Percentiles rank a stretch among this genome's conserved stretches.
Evolutionary conservation across 2,888 invertebrate genomes (phyloP).

Genomic region (Callimorpha dominula): DNA sequence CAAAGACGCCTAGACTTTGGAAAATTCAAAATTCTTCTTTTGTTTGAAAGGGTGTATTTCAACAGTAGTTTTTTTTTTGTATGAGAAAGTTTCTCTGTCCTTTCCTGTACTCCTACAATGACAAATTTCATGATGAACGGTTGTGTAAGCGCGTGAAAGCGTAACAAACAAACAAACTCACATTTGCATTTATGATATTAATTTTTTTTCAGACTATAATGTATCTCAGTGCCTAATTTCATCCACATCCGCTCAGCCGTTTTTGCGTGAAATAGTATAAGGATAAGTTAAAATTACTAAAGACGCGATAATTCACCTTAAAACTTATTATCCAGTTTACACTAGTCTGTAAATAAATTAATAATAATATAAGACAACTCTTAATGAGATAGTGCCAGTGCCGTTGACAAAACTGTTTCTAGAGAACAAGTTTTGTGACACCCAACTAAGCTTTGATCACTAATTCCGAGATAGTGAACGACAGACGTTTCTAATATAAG

Average conservation of each 20-base stretch:
- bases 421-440: slow-evolving; percentile 24
- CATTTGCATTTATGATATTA: neutral
- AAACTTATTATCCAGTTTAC: slow-evolving; percentile 11
- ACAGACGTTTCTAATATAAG: slow-evolving; percentile 15
- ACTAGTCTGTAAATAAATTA: slow-evolving; percentile 32
- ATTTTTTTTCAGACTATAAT: neutral
- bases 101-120: neutral
- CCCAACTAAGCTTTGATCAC: slow-evolving; percentile 17
- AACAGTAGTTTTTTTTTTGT: too few species aligned
- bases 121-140: neutral
- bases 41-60: too few species aligned
- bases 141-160: neutral
- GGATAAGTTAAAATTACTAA: neutral
- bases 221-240: too few species aligned
- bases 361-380: slow-evolving; percentile 16
- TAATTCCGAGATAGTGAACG: slow-evolving; percentile 15
- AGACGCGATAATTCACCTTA: neutral
- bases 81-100: neutral
- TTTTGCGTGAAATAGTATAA: neutral
- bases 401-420: slow-evolving; percentile 27
- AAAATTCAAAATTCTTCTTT: too few species aligned
- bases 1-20: too few species aligned
- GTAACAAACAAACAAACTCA: neutral
- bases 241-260: too few species aligned
- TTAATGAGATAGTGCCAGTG: slow-evolving; percentile 30